Conservation (phyloP, 2,797 vertebrate species). For the Avahi laniger region DNA sequence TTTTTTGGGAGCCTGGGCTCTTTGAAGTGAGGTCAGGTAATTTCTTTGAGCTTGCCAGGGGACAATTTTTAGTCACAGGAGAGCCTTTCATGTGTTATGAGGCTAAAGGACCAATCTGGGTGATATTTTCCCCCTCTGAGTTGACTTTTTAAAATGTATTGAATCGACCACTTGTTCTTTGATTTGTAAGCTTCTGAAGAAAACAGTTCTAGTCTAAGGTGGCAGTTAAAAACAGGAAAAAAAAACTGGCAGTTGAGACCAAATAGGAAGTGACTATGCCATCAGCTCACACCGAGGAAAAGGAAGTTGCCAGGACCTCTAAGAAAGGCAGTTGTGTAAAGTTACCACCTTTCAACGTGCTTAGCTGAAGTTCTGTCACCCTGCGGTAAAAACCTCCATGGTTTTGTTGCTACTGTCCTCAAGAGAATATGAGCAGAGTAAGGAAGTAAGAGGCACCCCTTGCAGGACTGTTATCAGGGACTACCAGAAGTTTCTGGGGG, state of each 20-base stretch:
- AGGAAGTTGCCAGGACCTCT: conserved; percentile 80
- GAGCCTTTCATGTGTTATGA: conserved; percentile 40
- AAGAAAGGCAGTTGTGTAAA: conserved; percentile 81
- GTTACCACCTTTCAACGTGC: conserved; percentile 73
- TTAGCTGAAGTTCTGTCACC: conserved; percentile 47
- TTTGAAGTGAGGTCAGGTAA: conserved; percentile 51
- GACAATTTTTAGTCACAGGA: conserved; percentile 32
- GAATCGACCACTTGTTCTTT: conserved; percentile 51
- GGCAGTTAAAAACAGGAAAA: conserved; percentile 71
- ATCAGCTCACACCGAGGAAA: conserved; percentile 73
- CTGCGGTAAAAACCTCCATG: conserved; percentile 62
- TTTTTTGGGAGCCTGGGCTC: conserved; percentile 30
- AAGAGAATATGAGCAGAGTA: conserved; percentile 38
- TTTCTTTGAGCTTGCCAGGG: conserved; percentile 34
- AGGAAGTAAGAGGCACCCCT: conserved; percentile 39
- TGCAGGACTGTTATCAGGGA: conserved; percentile 56
- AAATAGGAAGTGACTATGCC: conserved; percentile 80
- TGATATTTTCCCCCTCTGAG: conserved; percentile 17
- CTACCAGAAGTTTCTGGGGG: conserved; percentile 34
- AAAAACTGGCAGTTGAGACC: conserved; percentile 79
- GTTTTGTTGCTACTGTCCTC: conserved; percentile 61
- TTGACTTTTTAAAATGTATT: conserved; percentile 36
- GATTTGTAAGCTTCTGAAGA: conserved; percentile 47
- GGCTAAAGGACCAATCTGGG: background rate
- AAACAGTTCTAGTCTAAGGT: conserved; percentile 69